Evolutionary conservation across 2,113 vertebrate genomes (phyloP).

Genomic region (Notarius quadriscutis): DNA sequence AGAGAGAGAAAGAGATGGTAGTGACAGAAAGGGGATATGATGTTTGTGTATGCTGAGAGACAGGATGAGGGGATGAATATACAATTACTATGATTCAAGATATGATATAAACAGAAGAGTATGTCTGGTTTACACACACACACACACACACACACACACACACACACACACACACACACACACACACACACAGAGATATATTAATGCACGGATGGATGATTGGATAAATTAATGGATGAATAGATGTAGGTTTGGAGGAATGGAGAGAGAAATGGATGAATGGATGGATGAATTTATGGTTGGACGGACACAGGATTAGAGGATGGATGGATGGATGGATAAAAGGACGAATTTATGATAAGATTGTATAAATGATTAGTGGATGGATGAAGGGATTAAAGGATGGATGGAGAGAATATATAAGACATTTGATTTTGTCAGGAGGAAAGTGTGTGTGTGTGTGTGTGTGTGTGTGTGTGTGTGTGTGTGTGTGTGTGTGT

Average conservation of each 20-base stretch:
- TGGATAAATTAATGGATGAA: neutral
- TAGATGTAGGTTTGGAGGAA: neutral
- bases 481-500: constrained; percentile 26
- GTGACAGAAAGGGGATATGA: neutral
- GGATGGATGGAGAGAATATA: neutral
- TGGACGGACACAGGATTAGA: neutral
- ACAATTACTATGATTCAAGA: constrained; percentile 25
- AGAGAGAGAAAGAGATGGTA: neutral
- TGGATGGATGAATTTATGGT: neutral
- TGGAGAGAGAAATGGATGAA: neutral
- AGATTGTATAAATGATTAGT: neutral
- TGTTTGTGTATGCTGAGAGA: constrained; percentile 4
- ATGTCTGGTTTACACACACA: neutral
- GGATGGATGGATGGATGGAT: neutral
- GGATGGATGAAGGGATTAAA: neutral
- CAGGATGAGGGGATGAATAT: constrained; percentile 20
- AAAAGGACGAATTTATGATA: neutral
- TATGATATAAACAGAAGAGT: constrained; percentile 14
- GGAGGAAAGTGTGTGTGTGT: neutral
- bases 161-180: too few relatives aligned
- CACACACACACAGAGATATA: neutral
- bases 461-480: constrained; percentile 33
- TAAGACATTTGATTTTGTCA: neutral
- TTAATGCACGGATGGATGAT: neutral
- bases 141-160: neutral